Base-by-base conservation (phyloP, 2,113 vertebrate genomes). In the Pelvicachromis taeniatus region DNA sequence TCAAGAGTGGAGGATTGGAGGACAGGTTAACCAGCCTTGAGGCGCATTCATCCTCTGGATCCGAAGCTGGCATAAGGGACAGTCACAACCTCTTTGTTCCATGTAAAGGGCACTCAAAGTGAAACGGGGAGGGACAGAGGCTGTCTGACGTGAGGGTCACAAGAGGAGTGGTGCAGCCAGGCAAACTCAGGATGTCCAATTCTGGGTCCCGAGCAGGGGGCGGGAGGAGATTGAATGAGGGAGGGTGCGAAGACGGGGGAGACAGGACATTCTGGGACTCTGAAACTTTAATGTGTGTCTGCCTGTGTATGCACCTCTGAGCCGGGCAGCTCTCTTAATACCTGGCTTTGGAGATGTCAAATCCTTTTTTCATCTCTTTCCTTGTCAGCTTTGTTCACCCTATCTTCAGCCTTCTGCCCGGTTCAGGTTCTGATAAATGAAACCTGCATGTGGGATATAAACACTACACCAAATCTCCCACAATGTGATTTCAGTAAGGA, bases 241-340 rank as follows among this genome's bases (percentile, higher is more conserved):
- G 75, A 40, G 78, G 50, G 23, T 14, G 77, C 29, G 31, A 55
- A 40, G 54, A 80, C 59, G 55, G 52, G 50, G 45, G 85, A 82
- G 70, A 84, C 85, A 78, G 87, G 87, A 93, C 88, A 89, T 89
- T 91, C 78, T 87, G 87, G 88, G 90, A 93, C 87, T 78, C 85
- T 94, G 83, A 94, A 94, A 95, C 88, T 91, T 94, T 94, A 94
- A 94, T 94, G 91, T 80, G 82, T 58, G 82, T 89, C 93, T 93
- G 87, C 80, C 91, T 90, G 90, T 89, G 85, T 87, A 87, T 93
- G 93, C 89, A 94, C 92, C 91, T 92, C 93, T 90, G 87, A 90
- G 86, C 88, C 88, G 89, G 92, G 89, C 92, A 92, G 91, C 85
- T 91, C 88, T 92, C 90, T 83, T 93, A 94, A 95, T 94, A 94